Evolutionary conservation across 2,113 vertebrate genomes (phyloP), one percentile per base, ranked within the genome.

Genomic region (Thalassarche chlororhynchos): DNA sequence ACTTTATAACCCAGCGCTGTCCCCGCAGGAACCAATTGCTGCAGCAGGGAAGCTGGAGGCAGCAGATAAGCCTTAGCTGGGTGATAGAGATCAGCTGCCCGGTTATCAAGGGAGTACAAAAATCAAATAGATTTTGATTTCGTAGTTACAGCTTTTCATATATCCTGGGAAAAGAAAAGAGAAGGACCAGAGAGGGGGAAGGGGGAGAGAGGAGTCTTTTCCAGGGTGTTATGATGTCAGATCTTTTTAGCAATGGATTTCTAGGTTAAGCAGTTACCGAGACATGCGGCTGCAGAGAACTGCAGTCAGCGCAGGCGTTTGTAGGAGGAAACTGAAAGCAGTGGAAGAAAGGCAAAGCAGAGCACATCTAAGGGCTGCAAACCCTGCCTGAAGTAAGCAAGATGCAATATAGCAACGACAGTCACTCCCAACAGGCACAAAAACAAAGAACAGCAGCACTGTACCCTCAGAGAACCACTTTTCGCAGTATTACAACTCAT

Each of bases 81-180:
- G 89, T 66, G 97, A 98, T 98, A 97, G 79, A 58, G 62, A 98
- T 98, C 97, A 92, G 96, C 94, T 92, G 93, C 95, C 96, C 64
- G 2, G 93, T 95, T 96, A 98, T 96, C 97, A 96, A 95, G 97
- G 89, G 93, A 97, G 95, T 89, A 94, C 94, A 95, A 96, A 97
- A 97, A 97, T 95, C 96, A 97, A 97, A 98, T 54, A 97, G 96
- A 97, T 97, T 97, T 97, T 97, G 95, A 96, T 96, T 97, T 90
- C 79, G 77, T 95, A 90, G 96, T 93, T 97, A 90, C 92, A 69
- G 93, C 82, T 96, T 97, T 97, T 97, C 79, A 78, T 94, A 80
- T 94, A 97, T 82, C 90, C 91, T 77, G 80, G 94, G 90, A 86
- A 96, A 94, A 96, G 84, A 93, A 95, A 86, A 95, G 80, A 85